Conservation (phyloP, 2,888 invertebrate species). For the Ormyrus thymus region DNA sequence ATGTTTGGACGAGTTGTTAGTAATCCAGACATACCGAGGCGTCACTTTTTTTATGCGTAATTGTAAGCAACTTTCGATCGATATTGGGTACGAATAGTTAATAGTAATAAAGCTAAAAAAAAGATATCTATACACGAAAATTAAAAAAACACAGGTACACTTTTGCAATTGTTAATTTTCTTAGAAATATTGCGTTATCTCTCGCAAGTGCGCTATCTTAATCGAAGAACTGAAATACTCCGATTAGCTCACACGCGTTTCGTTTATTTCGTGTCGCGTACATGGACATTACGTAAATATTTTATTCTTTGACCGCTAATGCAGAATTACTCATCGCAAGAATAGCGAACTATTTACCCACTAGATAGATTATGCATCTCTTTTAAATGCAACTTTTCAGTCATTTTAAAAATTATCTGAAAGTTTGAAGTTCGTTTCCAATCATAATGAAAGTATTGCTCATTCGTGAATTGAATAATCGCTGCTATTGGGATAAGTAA, state of each 20-base stretch:
- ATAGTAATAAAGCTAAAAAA: conserved; percentile 33
- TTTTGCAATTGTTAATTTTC: conserved; percentile 29
- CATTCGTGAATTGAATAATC: conserved; percentile 17
- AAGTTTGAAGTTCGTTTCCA: conserved; percentile 43
- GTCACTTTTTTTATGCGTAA: conserved; percentile 41
- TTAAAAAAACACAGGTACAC: conserved; percentile 50
- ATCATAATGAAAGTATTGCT: conserved; percentile 27
- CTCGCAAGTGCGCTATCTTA: conserved; percentile 25
- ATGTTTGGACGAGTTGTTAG: conserved; percentile 47
- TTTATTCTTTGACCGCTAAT: conserved; percentile 28
- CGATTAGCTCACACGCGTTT: conserved; percentile 35
- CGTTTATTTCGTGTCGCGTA: conserved; percentile 26
- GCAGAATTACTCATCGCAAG: conserved; percentile 39
- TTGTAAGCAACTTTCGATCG: conserved; percentile 36
- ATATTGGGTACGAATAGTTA: conserved; percentile 36
- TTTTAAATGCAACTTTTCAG: too few relatives aligned
- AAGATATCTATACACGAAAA: conserved; percentile 38
- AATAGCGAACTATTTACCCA: conserved; percentile 14
- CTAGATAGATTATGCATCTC: too few relatives aligned
- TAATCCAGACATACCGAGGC: conserved; percentile 27
- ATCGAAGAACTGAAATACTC: conserved; percentile 33
- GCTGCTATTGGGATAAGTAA: conserved; percentile 50
- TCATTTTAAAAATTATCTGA: background rate
- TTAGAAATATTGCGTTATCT: conserved; percentile 6
- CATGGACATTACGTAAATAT: conserved; percentile 43